phyloP scores from a whole-genome alignment of 2,113 vertebrate genomes.

The Rhinoderma darwinii region DNA sequence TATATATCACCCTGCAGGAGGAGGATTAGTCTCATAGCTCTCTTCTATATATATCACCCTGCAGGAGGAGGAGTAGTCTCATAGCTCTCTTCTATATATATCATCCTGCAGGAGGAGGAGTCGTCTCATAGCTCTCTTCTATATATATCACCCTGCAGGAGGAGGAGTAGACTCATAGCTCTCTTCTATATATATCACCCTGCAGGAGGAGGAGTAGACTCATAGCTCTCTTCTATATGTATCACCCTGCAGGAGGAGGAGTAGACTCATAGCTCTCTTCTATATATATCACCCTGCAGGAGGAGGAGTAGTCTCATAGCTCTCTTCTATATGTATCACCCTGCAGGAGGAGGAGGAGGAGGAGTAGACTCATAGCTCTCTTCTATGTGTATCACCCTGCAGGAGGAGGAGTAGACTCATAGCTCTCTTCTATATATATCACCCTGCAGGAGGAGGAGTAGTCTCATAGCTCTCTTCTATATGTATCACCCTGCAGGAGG shows the following conservation, averaged over 20 bases:
- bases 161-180: neutral
- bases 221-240: neutral
- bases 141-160: too few relatives aligned
- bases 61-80: neutral
- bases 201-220: neutral
- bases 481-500: neutral
- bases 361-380: neutral
- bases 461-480: neutral
- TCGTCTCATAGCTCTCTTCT: neutral
- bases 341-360: too few relatives aligned
- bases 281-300: neutral
- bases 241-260: too few relatives aligned
- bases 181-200: too few relatives aligned
- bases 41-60: too few relatives aligned
- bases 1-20: neutral
- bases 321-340: too few relatives aligned
- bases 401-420: neutral
- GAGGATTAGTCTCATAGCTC: neutral
- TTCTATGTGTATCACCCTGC: neutral
- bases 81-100: too few relatives aligned
- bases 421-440: too few relatives aligned
- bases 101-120: neutral
- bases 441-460: too few relatives aligned
- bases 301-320: neutral
- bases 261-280: neutral